phyloP scores from a whole-genome alignment of 2,797 vertebrate species.

The Sphenopsis melanotis region DNA sequence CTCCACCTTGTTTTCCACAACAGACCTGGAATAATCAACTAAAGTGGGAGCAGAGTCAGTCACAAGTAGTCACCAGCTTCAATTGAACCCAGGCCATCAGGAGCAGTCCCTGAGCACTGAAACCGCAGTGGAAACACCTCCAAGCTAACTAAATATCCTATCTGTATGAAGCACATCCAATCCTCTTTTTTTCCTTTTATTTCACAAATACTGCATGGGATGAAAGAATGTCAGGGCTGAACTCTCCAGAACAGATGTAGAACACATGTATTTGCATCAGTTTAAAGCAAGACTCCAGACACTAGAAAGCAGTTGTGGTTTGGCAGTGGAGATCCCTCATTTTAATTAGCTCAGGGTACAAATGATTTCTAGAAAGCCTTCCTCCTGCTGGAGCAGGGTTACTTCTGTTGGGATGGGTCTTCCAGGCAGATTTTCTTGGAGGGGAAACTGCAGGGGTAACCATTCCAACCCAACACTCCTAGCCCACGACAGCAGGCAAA shows the following conservation, averaged over 20 bases:
- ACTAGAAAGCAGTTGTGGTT: slow-evolving; percentile 61
- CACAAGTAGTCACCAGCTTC: slow-evolving; percentile 32
- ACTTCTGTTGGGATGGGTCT: neutral
- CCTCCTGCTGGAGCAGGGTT: neutral
- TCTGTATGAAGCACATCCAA: slow-evolving; percentile 62
- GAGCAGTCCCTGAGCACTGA: neutral
- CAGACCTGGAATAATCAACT: slow-evolving; percentile 17
- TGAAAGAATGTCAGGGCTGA: slow-evolving; percentile 67
- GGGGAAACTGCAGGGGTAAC: neutral
- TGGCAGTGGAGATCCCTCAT: slow-evolving; percentile 47
- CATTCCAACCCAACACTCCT: neutral
- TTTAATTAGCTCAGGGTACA: slow-evolving; percentile 46
- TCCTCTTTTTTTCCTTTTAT: slow-evolving; percentile 54
- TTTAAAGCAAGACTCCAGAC: slow-evolving; percentile 63
- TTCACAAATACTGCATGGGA: slow-evolving; percentile 67
- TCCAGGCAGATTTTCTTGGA: neutral
- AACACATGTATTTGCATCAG: slow-evolving; percentile 67
- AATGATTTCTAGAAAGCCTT: slow-evolving; percentile 45
- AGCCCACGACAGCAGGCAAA: rapidly evolving
- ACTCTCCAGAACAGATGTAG: slow-evolving; percentile 63
- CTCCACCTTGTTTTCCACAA: neutral
- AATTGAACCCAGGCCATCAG: slow-evolving; percentile 45
- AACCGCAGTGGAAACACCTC: slow-evolving; percentile 29
- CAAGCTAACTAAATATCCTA: slow-evolving; percentile 61
- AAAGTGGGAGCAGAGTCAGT: slow-evolving; percentile 38